phyloP scores from a whole-genome alignment of 2,113 vertebrate genomes.

The Cercocebus atys region DNA sequence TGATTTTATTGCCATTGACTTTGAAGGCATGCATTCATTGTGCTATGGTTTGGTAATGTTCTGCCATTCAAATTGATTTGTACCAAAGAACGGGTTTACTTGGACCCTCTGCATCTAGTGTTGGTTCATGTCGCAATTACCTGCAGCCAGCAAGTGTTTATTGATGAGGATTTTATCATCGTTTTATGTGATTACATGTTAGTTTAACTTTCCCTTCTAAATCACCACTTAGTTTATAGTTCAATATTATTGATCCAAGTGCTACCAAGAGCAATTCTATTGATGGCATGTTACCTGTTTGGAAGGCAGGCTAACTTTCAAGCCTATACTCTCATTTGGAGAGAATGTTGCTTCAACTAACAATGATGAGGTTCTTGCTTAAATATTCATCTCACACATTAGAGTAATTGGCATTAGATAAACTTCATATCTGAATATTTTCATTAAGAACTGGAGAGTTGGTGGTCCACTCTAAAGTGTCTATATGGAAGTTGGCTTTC shows the following conservation, averaged over 20 bases:
- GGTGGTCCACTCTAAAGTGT: not conserved
- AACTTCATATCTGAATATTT: slow-evolving; percentile 32
- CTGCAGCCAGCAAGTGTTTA: not conserved
- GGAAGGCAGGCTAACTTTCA: slow-evolving; percentile 17
- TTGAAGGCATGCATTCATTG: not conserved
- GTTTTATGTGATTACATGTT: slow-evolving; percentile 38
- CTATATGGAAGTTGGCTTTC: not conserved
- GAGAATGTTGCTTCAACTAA: not conserved
- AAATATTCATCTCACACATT: not conserved
- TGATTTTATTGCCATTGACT: not conserved
- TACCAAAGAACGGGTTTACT: not conserved
- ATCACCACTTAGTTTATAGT: slow-evolving; percentile 45
- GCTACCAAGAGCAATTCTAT: not conserved
- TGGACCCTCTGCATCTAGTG: not conserved
- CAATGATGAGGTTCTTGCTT: not conserved
- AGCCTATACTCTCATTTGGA: not conserved
- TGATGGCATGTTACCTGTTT: not conserved
- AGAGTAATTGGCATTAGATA: not conserved
- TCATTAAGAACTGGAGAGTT: not conserved
- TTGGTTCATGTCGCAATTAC: not conserved
- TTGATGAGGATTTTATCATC: slow-evolving; percentile 35
- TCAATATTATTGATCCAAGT: slow-evolving; percentile 51
- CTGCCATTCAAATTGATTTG: slow-evolving; percentile 4
- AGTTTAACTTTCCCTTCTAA: slow-evolving; percentile 45
- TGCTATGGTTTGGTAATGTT: not conserved